A percentile compares a stretch with the other conserved stretches of the same genome.
phyloP scores from a whole-genome alignment of 2,797 vertebrate species.

The Acropternis orthonyx region DNA sequence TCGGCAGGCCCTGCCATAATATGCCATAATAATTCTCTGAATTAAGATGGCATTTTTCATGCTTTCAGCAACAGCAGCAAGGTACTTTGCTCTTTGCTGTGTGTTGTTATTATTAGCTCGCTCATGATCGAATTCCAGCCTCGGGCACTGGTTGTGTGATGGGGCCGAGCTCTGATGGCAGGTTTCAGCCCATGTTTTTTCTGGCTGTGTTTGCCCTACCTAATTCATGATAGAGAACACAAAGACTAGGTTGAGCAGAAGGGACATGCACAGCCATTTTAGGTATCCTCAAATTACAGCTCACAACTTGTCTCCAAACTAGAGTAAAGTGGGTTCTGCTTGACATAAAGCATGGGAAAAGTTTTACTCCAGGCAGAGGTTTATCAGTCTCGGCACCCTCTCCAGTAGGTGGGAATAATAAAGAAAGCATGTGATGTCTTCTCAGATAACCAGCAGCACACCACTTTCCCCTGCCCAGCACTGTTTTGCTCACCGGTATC shows the following conservation, averaged over 20 bases:
- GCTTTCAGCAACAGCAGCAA: conserved; percentile 48
- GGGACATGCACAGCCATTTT: neutral
- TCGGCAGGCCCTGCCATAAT: neutral
- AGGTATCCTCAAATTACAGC: neutral
- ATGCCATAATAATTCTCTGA: conserved; percentile 24
- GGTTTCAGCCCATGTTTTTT: conserved; percentile 33
- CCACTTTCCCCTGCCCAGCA: neutral
- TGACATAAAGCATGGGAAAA: neutral
- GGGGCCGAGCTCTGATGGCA: conserved; percentile 28
- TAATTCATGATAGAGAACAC: neutral
- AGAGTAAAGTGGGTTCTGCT: neutral
- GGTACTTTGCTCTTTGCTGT: conserved; percentile 39
- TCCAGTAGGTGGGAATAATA: neutral
- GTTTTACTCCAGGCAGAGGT: neutral
- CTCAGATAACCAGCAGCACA: neutral
- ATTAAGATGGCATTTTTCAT: conserved; percentile 46
- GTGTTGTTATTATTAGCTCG: conserved; percentile 59
- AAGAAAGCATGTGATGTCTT: neutral
- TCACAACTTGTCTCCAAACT: neutral
- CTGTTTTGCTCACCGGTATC: neutral
- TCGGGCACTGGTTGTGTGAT: conserved; percentile 27
- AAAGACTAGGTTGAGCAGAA: neutral
- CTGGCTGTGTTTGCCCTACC: neutral
- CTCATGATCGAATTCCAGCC: conserved; percentile 56
- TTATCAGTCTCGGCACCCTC: neutral